Conservation (phyloP, 2,888 invertebrate genomes). For the Tanaodytes sp. region DNA sequence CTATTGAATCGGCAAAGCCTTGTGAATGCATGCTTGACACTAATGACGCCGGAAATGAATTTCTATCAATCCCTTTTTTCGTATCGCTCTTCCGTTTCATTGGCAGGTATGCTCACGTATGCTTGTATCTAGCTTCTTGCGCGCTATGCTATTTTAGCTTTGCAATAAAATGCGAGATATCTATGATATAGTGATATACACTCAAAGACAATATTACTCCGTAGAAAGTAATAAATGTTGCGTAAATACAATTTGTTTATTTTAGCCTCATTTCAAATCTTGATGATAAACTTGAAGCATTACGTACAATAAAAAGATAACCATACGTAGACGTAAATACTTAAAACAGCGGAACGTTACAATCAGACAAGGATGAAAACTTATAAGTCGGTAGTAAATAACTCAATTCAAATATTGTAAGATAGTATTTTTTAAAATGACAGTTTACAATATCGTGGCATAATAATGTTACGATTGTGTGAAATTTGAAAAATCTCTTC, state of each 20-base stretch:
- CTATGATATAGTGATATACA: conserved; percentile 44
- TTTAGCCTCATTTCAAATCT: conserved; percentile 25
- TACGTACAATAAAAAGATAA: conserved; percentile 56
- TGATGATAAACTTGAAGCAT: conserved; percentile 43
- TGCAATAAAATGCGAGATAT: conserved; percentile 56
- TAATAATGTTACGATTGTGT: conserved; percentile 7
- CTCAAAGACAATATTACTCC: conserved; percentile 50
- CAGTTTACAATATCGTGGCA: conserved; percentile 15
- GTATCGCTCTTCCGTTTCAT: conserved; percentile 53
- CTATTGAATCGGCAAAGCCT: conserved; percentile 39
- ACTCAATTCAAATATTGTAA: not conserved
- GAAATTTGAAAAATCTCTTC: too few species aligned
- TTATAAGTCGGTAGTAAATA: conserved; percentile 11
- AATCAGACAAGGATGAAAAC: not conserved
- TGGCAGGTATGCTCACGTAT: conserved; percentile 62
- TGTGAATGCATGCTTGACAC: conserved; percentile 33
- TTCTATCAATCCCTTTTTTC: conserved; percentile 54
- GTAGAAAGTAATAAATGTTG: conserved; percentile 46
- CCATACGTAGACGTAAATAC: conserved; percentile 21
- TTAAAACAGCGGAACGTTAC: not conserved
- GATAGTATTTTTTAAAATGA: not conserved
- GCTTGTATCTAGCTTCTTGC: conserved; percentile 65
- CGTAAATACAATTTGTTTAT: conserved; percentile 20
- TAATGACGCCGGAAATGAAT: conserved; percentile 52
- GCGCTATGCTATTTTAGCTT: conserved; percentile 66